Base-by-base conservation (phyloP, 2,113 vertebrate species). In the Cyphomyrus discorhynchus region DNA sequence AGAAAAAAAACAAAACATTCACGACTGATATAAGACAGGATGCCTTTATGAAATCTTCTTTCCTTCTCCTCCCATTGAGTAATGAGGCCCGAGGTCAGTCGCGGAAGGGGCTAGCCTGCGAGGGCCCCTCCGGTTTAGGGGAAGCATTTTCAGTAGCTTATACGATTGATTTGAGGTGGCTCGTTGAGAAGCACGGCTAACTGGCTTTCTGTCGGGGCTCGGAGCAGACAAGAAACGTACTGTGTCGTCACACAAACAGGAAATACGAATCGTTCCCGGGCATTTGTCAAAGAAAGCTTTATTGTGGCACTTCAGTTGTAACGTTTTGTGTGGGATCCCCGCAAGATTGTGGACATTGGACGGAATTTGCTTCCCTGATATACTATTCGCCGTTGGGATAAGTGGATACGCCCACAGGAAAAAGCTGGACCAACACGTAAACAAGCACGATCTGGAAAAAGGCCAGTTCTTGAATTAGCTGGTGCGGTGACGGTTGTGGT, bases 1-100 rank as follows among this genome's bases (percentile, higher is more conserved):
- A 83, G 35, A n/a, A 47, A 45, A 45, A 88, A 88, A 88, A 88
- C 62, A 84, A 62, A 90, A 88, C 21, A 53, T 66, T 90, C 31
- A 31, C 53, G 83, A 27, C 31, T 88, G 52, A 88, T 88, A 62
- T n/a, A 88, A 31, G 56, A 24, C 53, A 85, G 53, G 39, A 49
- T 49, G 49, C 82, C 53, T 66, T 62, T 62, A 39, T 35, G 35
- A 9, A 42, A 88, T 39, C 15, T 35, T 86, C n/a, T 35, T 86
- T 47, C 49, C 85, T 52, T 52, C 49, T 46, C 49, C 85, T 31
- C 49, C 47, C 50, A 35, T 39, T 17, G 13, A 53, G 85, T 53
- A 35, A 53, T 39, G 50, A 53, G 85, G 27, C 85, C 47, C 5
- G 84, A 86, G 84, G 50, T 50, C 11, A 27, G 3, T 86, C 1